Conservation (phyloP, 2,113 vertebrate genomes). For the Syngnathoides biaculeatus region DNA sequence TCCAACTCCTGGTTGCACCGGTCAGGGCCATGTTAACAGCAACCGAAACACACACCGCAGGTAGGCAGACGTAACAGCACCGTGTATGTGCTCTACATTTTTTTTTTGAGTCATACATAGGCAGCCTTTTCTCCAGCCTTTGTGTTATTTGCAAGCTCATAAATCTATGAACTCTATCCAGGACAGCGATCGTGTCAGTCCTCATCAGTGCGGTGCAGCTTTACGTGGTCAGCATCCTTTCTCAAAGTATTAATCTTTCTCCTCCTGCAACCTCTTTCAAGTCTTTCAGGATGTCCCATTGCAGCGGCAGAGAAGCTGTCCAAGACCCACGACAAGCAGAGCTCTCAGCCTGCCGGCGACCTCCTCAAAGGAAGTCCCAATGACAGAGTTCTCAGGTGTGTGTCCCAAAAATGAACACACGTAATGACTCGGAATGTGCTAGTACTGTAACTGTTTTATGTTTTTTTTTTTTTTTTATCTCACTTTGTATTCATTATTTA, state of each 20-base stretch:
- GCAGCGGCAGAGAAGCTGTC: conserved; percentile 96
- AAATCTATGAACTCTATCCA: conserved; percentile 28
- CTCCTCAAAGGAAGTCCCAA: conserved; percentile 85
- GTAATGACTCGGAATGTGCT: not conserved
- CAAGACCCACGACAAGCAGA: conserved; percentile 93
- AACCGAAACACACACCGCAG: conserved; percentile 98
- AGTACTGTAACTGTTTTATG: not conserved
- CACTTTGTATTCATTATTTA: not conserved
- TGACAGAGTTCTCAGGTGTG: conserved; percentile 90
- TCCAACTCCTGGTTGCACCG: conserved; percentile 95
- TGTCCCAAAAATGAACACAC: not conserved
- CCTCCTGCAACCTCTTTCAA: conserved; percentile 48
- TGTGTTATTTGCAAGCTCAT: conserved; percentile 17
- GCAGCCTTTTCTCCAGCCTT: not conserved
- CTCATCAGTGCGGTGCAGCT: conserved; percentile 36
- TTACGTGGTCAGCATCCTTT: conserved; percentile 27
- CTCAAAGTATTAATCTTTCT: conserved; percentile 18
- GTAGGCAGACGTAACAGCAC: conserved; percentile 61
- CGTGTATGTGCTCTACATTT: conserved; percentile 6
- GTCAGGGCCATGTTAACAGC: conserved; percentile 98
- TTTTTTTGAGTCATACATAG: not conserved
- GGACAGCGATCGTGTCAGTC: conserved; percentile 34
- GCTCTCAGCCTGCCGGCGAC: conserved; percentile 77
- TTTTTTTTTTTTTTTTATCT: not conserved
- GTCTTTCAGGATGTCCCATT: conserved; percentile 97